Conservation (phyloP, 2,797 vertebrate species). For the Brachyrhaphis roseni region DNA sequence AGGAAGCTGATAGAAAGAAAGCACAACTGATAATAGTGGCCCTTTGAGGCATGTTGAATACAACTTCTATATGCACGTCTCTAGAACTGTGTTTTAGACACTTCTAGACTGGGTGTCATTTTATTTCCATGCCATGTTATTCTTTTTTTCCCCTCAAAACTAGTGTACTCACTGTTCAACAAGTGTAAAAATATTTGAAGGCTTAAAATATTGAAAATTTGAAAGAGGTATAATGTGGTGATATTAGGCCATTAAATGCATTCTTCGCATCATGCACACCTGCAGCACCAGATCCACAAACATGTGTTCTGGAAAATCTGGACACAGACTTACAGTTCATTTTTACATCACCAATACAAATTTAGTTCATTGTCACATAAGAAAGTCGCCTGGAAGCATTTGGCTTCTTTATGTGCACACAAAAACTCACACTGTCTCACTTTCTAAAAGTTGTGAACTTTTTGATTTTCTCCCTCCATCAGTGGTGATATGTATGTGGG, state of each 20-base stretch:
- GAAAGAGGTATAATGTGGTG: conserved; percentile 1
- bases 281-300: background rate
- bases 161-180: background rate
- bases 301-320: background rate
- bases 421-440: conserved; percentile 13
- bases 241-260: conserved; percentile 32
- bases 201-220: background rate
- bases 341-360: conserved; percentile 20
- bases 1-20: too few relatives aligned
- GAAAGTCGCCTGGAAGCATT: background rate
- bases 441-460: conserved; percentile 28
- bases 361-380: background rate
- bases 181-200: background rate
- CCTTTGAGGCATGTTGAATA: too few relatives aligned
- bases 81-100: background rate
- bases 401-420: background rate
- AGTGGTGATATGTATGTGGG: background rate
- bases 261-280: background rate
- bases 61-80: background rate
- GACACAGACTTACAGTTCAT: conserved; percentile 11
- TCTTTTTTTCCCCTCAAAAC: background rate
- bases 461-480: background rate
- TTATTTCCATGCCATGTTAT: background rate
- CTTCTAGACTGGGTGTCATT: background rate
- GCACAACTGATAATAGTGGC: too few relatives aligned